Base-by-base conservation (phyloP, 2,888 invertebrate species). In the Sisyra nigra region DNA sequence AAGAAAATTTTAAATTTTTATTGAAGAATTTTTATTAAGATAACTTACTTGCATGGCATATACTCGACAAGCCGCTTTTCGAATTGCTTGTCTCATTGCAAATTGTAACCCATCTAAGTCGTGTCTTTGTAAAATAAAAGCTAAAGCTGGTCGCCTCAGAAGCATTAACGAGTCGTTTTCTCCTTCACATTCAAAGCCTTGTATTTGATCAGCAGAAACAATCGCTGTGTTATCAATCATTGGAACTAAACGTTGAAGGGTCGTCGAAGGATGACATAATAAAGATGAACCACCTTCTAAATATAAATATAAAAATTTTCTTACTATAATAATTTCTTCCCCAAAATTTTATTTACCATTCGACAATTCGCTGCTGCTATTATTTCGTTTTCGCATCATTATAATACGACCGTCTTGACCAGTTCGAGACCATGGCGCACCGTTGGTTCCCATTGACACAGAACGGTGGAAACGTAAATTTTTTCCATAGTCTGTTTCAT, bases 181-280 rank as follows among this genome's bases (percentile, higher is more conserved):
- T 2, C 56, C 56, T 9, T 55, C 52, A 45, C 53, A 53, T 35
- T 52, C 41, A 5, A 52, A 50, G 41, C 51, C 45, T 18, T 55
- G 54, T 2, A 54, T 51, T 45, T 66, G 62, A 45, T 56, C 59
- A 10, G 59, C 58, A 2, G 66, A 62, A 10, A 69, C 66, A 45
- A 65, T 67, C 1, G 68, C 67, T 0, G 70, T 67, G 45, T 67
- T 65, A 49, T 76, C 70, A 57, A 74, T 69, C 42, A 71, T 72
- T 13, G 74, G 81, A 34, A 84, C 83, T 50, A 91, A 66, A 51
- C 82, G 81, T 46, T 85, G 81, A 31, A 94, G 71, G 17, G 88
- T 84, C 15, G 83, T 76, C 34, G 93, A 93, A 2, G 93, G 93
- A 60, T 91, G 85, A 45, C 89, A 86, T 1, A 94, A 68, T 6